Conservation (phyloP, 2,888 invertebrate genomes). For the Pandemis corylana region DNA sequence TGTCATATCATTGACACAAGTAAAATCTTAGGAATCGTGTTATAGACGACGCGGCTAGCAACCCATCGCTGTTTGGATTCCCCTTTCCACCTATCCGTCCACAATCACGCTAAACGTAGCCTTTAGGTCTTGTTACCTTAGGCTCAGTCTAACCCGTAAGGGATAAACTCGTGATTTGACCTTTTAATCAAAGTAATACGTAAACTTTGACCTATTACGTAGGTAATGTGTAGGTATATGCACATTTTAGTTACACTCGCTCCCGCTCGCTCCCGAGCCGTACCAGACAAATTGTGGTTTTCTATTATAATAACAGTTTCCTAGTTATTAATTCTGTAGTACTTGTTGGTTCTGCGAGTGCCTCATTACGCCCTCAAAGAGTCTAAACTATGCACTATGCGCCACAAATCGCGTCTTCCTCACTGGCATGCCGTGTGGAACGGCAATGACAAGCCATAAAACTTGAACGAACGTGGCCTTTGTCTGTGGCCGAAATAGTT, state of each 20-base stretch:
- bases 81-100: too few relatives aligned
- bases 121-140: too few relatives aligned
- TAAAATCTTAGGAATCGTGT: too few relatives aligned
- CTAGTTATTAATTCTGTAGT: conserved; percentile 55
- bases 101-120: too few relatives aligned
- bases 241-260: not conserved
- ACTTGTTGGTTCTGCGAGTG: conserved; percentile 39
- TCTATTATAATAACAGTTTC: conserved; percentile 54
- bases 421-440: conserved; percentile 50
- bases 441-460: conserved; percentile 62
- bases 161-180: too few relatives aligned
- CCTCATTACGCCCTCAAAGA: conserved; percentile 35
- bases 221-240: too few relatives aligned
- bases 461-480: conserved; percentile 64
- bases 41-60: too few relatives aligned
- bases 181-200: too few relatives aligned
- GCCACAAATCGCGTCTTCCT: conserved; percentile 65
- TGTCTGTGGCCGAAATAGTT: conserved; percentile 57
- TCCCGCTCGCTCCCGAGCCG: not conserved
- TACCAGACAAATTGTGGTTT: conserved; percentile 54
- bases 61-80: too few relatives aligned
- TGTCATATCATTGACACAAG: not conserved
- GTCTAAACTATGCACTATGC: conserved; percentile 53
- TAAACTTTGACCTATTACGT: not conserved
- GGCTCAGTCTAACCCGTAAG: too few relatives aligned